phyloP scores from a whole-genome alignment of 2,113 vertebrate genomes.

The Lepus americanus region DNA sequence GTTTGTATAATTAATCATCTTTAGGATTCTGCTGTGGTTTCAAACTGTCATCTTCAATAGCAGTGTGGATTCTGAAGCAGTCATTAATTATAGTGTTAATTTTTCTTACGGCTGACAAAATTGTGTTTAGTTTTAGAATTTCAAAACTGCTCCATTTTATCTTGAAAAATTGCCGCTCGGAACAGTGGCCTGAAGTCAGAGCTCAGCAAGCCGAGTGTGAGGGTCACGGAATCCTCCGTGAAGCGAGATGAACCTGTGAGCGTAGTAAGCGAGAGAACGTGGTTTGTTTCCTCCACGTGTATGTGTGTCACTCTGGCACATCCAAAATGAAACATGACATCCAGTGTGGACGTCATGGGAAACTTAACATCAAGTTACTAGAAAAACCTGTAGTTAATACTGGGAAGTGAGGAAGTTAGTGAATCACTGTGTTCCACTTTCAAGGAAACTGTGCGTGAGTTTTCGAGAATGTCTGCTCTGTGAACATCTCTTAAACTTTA shows the following conservation, averaged over 20 bases:
- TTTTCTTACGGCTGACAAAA: conserved; percentile 82
- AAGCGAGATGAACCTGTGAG: neutral
- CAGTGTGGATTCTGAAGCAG: conserved; percentile 83
- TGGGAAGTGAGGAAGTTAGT: conserved; percentile 43
- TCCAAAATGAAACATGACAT: conserved; percentile 5
- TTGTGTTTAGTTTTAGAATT: conserved; percentile 81
- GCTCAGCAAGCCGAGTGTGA: conserved; percentile 23
- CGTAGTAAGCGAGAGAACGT: neutral
- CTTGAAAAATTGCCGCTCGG: conserved; percentile 78
- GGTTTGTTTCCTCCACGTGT: neutral
- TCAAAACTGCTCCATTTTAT: conserved; percentile 78
- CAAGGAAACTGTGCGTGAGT: neutral
- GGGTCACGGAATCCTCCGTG: neutral
- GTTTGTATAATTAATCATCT: conserved; percentile 84
- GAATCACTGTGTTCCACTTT: neutral
- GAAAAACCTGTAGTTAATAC: neutral
- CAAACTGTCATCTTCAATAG: conserved; percentile 83
- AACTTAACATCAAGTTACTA: no score
- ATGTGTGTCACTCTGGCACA: neutral
- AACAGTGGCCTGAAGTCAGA: conserved; percentile 66
- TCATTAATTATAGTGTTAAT: conserved; percentile 84
- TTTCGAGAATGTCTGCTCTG: conserved; percentile 50
- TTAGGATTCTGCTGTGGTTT: conserved; percentile 82
- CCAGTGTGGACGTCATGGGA: neutral
- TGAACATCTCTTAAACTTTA: conserved; percentile 43